Evolutionary conservation across 2,888 invertebrate species (phyloP), one percentile per base, ranked within the genome.

Genomic region (Dioctria linearis): DNA sequence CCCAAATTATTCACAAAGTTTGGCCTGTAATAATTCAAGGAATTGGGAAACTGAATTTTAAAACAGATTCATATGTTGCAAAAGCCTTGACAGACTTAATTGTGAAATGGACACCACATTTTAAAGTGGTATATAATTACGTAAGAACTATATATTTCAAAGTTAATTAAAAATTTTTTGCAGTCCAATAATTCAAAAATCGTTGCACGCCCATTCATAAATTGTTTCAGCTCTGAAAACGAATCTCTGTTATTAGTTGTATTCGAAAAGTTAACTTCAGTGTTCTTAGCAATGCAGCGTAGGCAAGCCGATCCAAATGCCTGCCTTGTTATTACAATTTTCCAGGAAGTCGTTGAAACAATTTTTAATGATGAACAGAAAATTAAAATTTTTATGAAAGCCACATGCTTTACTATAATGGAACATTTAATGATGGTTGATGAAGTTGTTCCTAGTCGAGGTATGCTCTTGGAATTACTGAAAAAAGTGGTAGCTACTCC

Each of bases 1-100:
- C 90, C 1, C 88, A 88, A 83, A 87, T 90, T 0, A 86, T 92
- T 13, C 90, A 90, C 82, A 89, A 89, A 84, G 89, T 91, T 11
- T 91, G 91, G 88, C 90, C 90, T 39, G 87, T 91, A 39, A 89
- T 90, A 82, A 86, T 92, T 57, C 89, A 90, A 83, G 91, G 91
- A 0, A 88, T 92, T 37, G 89, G 90, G 0, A 88, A 88, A 39
- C 84, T 92, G 51, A 90, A 90, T 83, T 88, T 87, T 76, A 87
- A 86, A 80, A 85, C 86, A 4, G 91, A 91, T 85, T 86, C 87
- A 0, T 91, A 90, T 82, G 84, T 91, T 13, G 88, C 87, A 42
- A 88, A 91, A 81, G 89, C 89, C 0, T 85, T 91, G 11, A 89
- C 88, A 42, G 90, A 91, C 85, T 85, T 91, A 57, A 86, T 91